A percentile compares a stretch with the other conserved stretches of the same genome.
These are phyloP conservation scores for Drosophila flavopinicola DNA, from an alignment of 2,888 invertebrate genomes.

Conservation along the genomic window DNA sequence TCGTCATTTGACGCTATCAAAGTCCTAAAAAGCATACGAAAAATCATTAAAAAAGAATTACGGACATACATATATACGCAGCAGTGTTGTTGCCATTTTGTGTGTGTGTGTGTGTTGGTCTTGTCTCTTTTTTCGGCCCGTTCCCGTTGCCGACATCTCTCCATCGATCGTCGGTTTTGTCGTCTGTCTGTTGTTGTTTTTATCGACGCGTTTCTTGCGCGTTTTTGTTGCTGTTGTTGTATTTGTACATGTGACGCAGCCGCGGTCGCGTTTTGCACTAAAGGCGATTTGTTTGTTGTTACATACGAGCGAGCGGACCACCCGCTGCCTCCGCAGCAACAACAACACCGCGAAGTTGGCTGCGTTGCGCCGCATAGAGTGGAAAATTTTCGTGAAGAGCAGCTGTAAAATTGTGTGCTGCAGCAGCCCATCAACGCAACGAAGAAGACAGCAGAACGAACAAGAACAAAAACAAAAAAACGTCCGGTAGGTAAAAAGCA, in stretches of 20 bases:
- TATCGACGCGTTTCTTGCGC: conserved; percentile 60
- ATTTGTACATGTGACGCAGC: no score
- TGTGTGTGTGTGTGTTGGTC: conserved; percentile 24
- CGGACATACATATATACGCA: conserved; percentile 18
- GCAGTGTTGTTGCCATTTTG: conserved; percentile 45
- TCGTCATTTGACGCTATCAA: conserved; percentile 43
- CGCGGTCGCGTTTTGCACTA: conserved; percentile 48
- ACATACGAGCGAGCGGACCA: conserved; percentile 6
- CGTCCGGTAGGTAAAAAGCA: conserved; percentile 34
- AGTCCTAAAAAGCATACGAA: conserved; percentile 51
- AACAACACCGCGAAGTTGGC: conserved; percentile 14
- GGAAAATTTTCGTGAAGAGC: conserved; percentile 64
- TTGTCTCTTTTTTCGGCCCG: conserved; percentile 17
- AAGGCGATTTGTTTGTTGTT: conserved; percentile 48
- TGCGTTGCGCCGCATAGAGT: conserved; percentile 46
- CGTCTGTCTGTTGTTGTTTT: conserved; percentile 49
- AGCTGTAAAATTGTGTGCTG: conserved; percentile 29
- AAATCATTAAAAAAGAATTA: conserved; percentile 41
- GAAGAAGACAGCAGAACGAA: neutral
- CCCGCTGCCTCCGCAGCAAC: conserved; percentile 1
- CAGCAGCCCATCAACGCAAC: conserved; percentile 11
- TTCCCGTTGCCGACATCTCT: conserved; percentile 38
- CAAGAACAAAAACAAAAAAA: neutral
- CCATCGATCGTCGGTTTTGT: conserved; percentile 29
- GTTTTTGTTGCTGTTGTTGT: conserved; percentile 2